Percentiles rank a stretch among this genome's conserved stretches.
Evolutionary conservation across 2,888 invertebrate genomes (phyloP).

Genomic region (Neria commutata): DNA sequence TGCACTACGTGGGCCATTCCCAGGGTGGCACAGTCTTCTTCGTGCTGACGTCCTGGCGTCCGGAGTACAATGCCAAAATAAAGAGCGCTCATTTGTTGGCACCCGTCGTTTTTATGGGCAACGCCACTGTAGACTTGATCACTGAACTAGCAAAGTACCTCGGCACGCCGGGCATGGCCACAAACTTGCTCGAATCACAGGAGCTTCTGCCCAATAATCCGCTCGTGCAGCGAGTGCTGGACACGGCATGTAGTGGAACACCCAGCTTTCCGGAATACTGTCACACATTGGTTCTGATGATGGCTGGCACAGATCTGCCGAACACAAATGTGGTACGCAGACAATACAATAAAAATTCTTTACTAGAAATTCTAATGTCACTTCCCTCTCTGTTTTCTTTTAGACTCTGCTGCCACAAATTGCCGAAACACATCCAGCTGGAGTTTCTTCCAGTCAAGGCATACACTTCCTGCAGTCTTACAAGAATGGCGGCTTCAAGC

Average conservation of each 20-base stretch:
- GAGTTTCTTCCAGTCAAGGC: constrained; percentile 49
- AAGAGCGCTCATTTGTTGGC: constrained; percentile 65
- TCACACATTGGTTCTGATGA: constrained; percentile 39
- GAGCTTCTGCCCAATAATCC: constrained; percentile 65
- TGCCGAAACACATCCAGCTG: constrained; percentile 52
- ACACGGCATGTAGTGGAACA: constrained; percentile 43
- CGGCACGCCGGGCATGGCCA: constrained; percentile 39
- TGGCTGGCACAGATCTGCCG: constrained; percentile 39
- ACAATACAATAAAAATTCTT: too few species aligned
- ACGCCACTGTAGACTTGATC: constrained; percentile 63
- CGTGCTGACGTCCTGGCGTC: constrained; percentile 60
- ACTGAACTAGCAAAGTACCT: constrained; percentile 55
- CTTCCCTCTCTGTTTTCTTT: too few species aligned
- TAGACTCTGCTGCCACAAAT: constrained; percentile 46
- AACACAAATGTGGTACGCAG: constrained; percentile 45
- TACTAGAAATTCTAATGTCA: too few species aligned
- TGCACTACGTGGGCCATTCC: constrained; percentile 71
- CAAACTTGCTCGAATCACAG: constrained; percentile 48
- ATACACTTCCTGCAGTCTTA: constrained; percentile 48
- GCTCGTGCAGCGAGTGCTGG: constrained; percentile 41
- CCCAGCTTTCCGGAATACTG: constrained; percentile 40
- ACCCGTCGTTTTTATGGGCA: constrained; percentile 71
- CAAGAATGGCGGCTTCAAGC: constrained; percentile 41
- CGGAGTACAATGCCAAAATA: constrained; percentile 64
- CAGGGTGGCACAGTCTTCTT: constrained; percentile 65